Base-by-base conservation (phyloP, 2,113 vertebrate species). In the Embiotoca jacksoni region DNA sequence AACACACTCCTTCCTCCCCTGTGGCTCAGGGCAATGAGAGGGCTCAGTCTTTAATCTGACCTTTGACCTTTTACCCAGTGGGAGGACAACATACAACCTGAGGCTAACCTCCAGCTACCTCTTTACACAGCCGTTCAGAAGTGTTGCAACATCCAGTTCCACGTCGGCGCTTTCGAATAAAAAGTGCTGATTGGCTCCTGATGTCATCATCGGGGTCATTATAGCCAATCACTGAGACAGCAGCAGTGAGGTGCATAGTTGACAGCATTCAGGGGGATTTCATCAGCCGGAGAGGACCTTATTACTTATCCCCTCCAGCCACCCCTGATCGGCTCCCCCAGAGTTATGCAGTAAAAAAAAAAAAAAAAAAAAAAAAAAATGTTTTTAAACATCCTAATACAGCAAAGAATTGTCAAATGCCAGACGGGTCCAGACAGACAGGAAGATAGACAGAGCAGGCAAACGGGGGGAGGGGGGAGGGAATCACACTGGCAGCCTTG, bases 241-340 rank as follows among this genome's bases (percentile, higher is more conserved):
- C 37, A 1, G 10, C 36, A 77, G 65, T 44, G 0, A 13, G 8
- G 23, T 72, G 64, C 37, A 1, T 57, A 63, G 81, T 69, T 36
- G 59, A 61, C 65, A 67, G 67, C 41, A 23, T 73, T 53, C 15
- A 36, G 5, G 35, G 23, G 46, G 61, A 74, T 82, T 87, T 85
- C 67, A 80, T 84, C 80, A 87, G 69, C 70, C 58, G 32, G 64
- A 79, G 56, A 60, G 52, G 57, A 72, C 64, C 79, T 84, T 83
- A 75, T 86, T 89, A 83, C 58, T 67, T 55, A 79, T 76, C 68
- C 76, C 79, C 72, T 81, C 61, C 1, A 72, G 80, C 65, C 6
- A 47, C 6, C 57, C 62, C 41, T 36, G 44, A 75, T 70, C 53
- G 6, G 4, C 31, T 79, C 7, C 15, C 64, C 55, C 15, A 4